phyloP scores from a whole-genome alignment of 64 coral and sea anemone genomes.

The Stichodactyla mertensii region DNA sequence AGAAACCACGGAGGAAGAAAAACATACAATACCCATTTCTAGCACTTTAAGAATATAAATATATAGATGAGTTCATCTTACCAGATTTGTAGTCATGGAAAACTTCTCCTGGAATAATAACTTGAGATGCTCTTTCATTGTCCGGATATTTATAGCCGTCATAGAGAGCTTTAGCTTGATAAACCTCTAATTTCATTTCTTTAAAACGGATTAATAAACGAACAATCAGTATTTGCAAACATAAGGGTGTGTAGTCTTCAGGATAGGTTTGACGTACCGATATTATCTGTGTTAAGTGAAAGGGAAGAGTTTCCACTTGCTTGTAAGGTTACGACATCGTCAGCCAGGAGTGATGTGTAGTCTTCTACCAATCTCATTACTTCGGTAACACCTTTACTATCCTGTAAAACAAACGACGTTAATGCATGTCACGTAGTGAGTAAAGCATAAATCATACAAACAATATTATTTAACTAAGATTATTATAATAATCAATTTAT shows the following conservation, averaged over 20 bases:
- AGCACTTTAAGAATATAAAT: too few relatives aligned
- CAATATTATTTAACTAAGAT: not conserved
- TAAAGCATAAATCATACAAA: not conserved
- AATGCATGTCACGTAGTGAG: not conserved
- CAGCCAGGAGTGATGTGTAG: conserved; percentile 21
- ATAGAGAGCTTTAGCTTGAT: conserved; percentile 24
- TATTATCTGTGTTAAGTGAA: conserved; percentile 19
- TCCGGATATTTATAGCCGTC: not conserved
- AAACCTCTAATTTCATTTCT: not conserved
- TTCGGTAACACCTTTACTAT: conserved; percentile 44
- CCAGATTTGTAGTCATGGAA: conserved; percentile 31
- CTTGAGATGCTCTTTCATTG: not conserved
- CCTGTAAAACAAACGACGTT: not conserved
- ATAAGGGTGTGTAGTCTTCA: too few relatives aligned
- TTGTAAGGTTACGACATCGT: conserved; percentile 9
- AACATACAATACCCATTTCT: too few relatives aligned
- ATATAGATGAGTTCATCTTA: not conserved
- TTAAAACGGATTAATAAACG: not conserved
- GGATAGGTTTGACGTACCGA: conserved; percentile 22
- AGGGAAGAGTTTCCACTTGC: conserved; percentile 11
- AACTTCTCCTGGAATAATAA: conserved; percentile 10
- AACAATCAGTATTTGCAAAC: not conserved
- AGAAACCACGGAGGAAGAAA: too few relatives aligned
- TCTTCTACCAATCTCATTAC: conserved; percentile 42
- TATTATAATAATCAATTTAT: too few relatives aligned